Conservation (phyloP, 2,113 vertebrate species). For the Pelvicachromis taeniatus region DNA sequence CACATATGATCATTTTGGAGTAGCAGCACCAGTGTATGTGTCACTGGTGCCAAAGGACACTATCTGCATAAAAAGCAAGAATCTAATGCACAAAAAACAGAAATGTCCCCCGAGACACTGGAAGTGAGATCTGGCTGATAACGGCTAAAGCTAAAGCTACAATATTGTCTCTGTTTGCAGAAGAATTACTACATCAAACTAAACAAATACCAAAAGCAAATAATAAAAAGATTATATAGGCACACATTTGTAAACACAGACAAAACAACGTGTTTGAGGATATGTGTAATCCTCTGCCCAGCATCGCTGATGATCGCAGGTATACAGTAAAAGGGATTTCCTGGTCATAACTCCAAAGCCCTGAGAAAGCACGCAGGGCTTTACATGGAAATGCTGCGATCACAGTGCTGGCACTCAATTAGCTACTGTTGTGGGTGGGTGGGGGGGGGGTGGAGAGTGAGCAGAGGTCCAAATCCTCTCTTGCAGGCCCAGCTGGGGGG, state of each 20-base stretch:
- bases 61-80: background rate
- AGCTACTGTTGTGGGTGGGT: slow-evolving; percentile 60
- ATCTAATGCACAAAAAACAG: accelerated
- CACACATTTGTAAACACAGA: background rate
- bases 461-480: slow-evolving; percentile 62
- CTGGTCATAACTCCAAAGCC: slow-evolving; percentile 21
- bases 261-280: background rate
- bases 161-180: background rate
- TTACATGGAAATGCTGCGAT: slow-evolving; percentile 46
- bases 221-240: accelerated
- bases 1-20: background rate
- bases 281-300: slow-evolving; percentile 5
- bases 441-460: slow-evolving; percentile 22
- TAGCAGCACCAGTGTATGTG: background rate
- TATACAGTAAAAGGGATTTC: slow-evolving; percentile 41
- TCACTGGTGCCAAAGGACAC: too few species aligned
- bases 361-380: slow-evolving; percentile 43
- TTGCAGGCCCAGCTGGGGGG: slow-evolving; percentile 57
- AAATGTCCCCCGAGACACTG: background rate
- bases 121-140: background rate
- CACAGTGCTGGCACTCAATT: slow-evolving; percentile 50
- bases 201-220: background rate
- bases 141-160: accelerated
- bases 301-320: background rate
- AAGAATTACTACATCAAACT: background rate